Base-by-base conservation (phyloP, 2,888 invertebrate species). In the Scaptodrosophila latifasciaeformis region DNA sequence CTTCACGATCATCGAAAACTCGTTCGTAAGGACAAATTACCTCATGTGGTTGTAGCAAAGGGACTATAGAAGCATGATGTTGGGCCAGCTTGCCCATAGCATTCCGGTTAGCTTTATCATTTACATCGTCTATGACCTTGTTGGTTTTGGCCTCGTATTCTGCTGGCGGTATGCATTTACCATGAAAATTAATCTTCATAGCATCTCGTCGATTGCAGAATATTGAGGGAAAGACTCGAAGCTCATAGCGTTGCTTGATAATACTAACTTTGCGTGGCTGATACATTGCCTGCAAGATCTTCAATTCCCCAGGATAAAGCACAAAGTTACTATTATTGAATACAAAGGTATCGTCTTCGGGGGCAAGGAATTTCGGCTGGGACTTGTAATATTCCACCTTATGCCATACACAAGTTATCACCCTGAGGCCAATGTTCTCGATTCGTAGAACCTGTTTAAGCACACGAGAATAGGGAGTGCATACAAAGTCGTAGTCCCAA, bases 21-120 rank as follows among this genome's bases (percentile, higher is more conserved):
- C 81, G 74, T 24, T 75, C 63, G 46, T 79, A 81, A 0, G 83
- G 84, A 48, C 79, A 82, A 13, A 56, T 3, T 2, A 49, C 49
- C 13, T 70, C 70, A 1, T 43, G 30, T 0, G 69, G 56, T 12
- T 60, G 34, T 1, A 75, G 35, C 0, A 68, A 35, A 0, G 75
- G 64, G 2, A 50, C 67, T n/a, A 82, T 37, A 0, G 47, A 13
- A 9, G 54, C 65, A 0, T 82, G 62, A 1, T 15, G 6, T 0
- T 13, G 17, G 2, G 47, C 34, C 10, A 83, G 13, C 2, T 49
- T 59, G 0, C 37, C 18, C 18, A 62, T 45, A 39, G 59, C 40
- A 21, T 49, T 55, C 12, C 55, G 49, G 17, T 68, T 72, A 1
- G 72, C 67, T 34, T 70, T 78, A 0, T 64, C 59, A 2, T 70